Evolutionary conservation across 1,140 invertebrate genomes (phyloP).

Genomic region (Drosophila nigrodunni): DNA sequence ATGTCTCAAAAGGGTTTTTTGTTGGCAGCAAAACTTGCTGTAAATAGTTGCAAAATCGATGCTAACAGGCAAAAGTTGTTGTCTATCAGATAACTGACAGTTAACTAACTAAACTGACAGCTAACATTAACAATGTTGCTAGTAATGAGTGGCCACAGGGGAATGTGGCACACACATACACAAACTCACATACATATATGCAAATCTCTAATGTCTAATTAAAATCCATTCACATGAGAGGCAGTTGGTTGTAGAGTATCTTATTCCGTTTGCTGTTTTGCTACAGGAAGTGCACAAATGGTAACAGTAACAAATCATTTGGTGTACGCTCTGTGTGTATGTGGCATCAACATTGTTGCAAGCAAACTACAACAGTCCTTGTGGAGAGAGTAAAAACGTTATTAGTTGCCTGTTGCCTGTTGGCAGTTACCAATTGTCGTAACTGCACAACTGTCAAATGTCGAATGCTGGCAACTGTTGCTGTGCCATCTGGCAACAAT

Average conservation of each 20-base stretch:
- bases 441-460: slow-evolving; percentile 60
- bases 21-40: slow-evolving; percentile 8
- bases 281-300: slow-evolving; percentile 51
- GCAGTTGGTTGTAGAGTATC: not conserved
- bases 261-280: not conserved
- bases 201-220: slow-evolving; percentile 66
- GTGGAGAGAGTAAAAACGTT: slow-evolving; percentile 37
- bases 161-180: slow-evolving; percentile 8
- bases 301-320: slow-evolving; percentile 62
- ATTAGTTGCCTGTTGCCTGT: slow-evolving; percentile 57
- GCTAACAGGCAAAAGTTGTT: slow-evolving; percentile 19
- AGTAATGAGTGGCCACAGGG: slow-evolving; percentile 42
- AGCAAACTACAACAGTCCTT: not conserved
- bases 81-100: slow-evolving; percentile 19
- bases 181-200: slow-evolving; percentile 18
- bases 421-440: slow-evolving; percentile 50
- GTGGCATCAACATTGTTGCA: slow-evolving; percentile 21
- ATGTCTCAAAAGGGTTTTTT: slow-evolving; percentile 30
- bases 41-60: slow-evolving; percentile 44
- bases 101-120: slow-evolving; percentile 45
- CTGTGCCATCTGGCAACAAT: slow-evolving; percentile 54
- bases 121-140: slow-evolving; percentile 43
- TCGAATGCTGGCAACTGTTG: slow-evolving; percentile 59
- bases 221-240: slow-evolving; percentile 39
- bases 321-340: slow-evolving; percentile 22